Percentiles rank a stretch among this genome's conserved stretches.
phyloP scores from a whole-genome alignment of 2,888 invertebrate genomes.

The Rhabditoides inermis region DNA sequence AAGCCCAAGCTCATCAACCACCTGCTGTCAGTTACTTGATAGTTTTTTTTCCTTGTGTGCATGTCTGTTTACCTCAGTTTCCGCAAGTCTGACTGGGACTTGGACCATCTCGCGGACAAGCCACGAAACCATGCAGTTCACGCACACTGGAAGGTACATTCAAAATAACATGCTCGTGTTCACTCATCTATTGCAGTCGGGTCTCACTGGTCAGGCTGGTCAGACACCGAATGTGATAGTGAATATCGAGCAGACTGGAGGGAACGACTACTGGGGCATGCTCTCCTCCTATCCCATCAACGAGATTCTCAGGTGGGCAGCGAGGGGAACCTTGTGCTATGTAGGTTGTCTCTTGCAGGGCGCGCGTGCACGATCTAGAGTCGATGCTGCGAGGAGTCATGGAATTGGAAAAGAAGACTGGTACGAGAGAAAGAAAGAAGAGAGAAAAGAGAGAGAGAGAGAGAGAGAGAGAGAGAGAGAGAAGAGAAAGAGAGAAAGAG shows the following conservation, averaged over 20 bases:
- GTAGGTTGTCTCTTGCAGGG: constrained; percentile 5
- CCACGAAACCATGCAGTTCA: constrained; percentile 35
- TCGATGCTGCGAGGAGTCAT: constrained; percentile 45
- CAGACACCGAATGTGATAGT: constrained; percentile 38
- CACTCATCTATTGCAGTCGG: constrained; percentile 20
- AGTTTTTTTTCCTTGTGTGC: background rate
- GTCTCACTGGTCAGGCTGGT: constrained; percentile 36
- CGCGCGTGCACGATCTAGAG: constrained; percentile 46
- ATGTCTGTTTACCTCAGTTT: too few species aligned
- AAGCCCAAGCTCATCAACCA: constrained; percentile 32
- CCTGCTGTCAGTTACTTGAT: too few species aligned
- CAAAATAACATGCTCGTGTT: background rate
- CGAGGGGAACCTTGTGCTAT: background rate
- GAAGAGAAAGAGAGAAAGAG: background rate
- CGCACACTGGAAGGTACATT: constrained; percentile 34
- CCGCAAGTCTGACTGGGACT: constrained; percentile 32
- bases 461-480: background rate
- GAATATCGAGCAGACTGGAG: constrained; percentile 47
- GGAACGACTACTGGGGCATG: constrained; percentile 48
- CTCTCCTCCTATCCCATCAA: constrained; percentile 43
- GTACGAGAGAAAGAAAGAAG: constrained; percentile 6
- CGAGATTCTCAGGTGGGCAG: constrained; percentile 26
- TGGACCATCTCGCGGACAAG: constrained; percentile 26
- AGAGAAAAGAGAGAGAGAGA: background rate
- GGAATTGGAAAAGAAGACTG: constrained; percentile 41